Conservation (phyloP, 2,888 invertebrate genomes). For the Drosophila picticornis region DNA sequence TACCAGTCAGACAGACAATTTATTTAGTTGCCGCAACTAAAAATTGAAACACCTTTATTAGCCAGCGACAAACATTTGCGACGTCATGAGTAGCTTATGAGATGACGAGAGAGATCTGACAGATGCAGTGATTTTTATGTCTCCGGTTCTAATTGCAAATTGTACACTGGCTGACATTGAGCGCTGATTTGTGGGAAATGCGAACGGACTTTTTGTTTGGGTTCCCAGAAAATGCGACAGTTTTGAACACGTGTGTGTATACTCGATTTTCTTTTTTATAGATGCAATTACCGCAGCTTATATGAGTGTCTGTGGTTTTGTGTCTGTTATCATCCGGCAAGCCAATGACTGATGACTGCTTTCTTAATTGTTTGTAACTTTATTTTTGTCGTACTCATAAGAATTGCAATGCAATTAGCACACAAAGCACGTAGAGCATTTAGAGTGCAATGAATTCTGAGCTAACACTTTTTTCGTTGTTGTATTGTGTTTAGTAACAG, state of each 20-base stretch:
- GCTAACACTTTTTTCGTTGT: constrained; percentile 57
- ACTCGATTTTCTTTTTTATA: constrained; percentile 4
- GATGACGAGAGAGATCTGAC: constrained; percentile 26
- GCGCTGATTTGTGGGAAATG: constrained; percentile 73
- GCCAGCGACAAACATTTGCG: constrained; percentile 30
- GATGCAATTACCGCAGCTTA: background rate
- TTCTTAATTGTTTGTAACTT: constrained; percentile 57
- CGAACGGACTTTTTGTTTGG: constrained; percentile 44
- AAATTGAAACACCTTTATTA: constrained; percentile 44
- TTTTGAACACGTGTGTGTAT: constrained; percentile 1
- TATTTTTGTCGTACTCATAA: constrained; percentile 25
- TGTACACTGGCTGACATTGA: constrained; percentile 68
- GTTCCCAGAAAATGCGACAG: constrained; percentile 54
- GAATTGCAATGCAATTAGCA: constrained; percentile 65
- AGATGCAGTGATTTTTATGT: constrained; percentile 68
- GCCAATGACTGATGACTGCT: constrained; percentile 62
- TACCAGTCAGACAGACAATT: constrained; percentile 56
- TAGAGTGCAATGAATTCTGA: constrained; percentile 64
- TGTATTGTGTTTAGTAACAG: constrained; percentile 26
- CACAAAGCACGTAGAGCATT: constrained; percentile 70
- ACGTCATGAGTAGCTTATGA: constrained; percentile 37
- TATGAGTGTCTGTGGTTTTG: constrained; percentile 6
- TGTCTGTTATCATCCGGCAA: constrained; percentile 37
- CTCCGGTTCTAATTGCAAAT: constrained; percentile 78
- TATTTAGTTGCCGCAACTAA: constrained; percentile 57